A percentile compares a stretch with the other conserved stretches of the same genome.
Evolutionary conservation across 2,888 invertebrate genomes (phyloP).

Genomic region (Drosophila melanocephala): DNA sequence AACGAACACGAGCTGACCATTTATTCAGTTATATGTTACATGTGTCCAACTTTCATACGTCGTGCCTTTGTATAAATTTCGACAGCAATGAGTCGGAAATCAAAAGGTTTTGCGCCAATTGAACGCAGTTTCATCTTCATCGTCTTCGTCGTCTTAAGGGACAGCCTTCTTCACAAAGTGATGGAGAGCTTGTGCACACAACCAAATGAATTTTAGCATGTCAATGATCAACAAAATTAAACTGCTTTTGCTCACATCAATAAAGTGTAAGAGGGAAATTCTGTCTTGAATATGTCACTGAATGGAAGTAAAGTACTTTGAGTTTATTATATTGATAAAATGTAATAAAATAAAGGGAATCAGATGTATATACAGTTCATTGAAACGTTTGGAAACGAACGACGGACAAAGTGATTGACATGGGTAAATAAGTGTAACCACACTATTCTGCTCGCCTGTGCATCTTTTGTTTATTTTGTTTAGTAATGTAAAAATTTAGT

Average conservation of each 20-base stretch:
- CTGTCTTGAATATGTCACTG: constrained; percentile 34
- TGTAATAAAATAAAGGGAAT: constrained; percentile 46
- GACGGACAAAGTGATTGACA: constrained; percentile 51
- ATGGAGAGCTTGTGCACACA: constrained; percentile 50
- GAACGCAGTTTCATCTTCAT: constrained; percentile 50
- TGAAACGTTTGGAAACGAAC: constrained; percentile 28
- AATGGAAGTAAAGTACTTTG: constrained; percentile 21
- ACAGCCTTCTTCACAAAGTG: constrained; percentile 33
- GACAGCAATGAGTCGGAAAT: constrained; percentile 71
- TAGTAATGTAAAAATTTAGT: background rate
- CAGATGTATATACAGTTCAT: constrained; percentile 58
- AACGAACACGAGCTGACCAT: background rate
- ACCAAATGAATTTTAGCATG: constrained; percentile 56
- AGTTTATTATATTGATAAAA: constrained; percentile 34
- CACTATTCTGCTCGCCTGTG: constrained; percentile 9
- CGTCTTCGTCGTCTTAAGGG: constrained; percentile 33
- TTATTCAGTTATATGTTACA: background rate
- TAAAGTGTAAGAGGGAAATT: constrained; percentile 8
- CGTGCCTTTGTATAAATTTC: constrained; percentile 29
- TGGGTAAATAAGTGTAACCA: constrained; percentile 54
- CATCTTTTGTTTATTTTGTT: constrained; percentile 1
- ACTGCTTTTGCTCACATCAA: constrained; percentile 32
- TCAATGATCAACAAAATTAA: constrained; percentile 63
- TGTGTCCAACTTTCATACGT: background rate
- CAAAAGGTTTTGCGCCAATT: constrained; percentile 71